Evolutionary conservation across 2,113 vertebrate species (phyloP), one percentile per base, ranked within the genome.

Genomic region (Rhinichthys klamathensis): DNA sequence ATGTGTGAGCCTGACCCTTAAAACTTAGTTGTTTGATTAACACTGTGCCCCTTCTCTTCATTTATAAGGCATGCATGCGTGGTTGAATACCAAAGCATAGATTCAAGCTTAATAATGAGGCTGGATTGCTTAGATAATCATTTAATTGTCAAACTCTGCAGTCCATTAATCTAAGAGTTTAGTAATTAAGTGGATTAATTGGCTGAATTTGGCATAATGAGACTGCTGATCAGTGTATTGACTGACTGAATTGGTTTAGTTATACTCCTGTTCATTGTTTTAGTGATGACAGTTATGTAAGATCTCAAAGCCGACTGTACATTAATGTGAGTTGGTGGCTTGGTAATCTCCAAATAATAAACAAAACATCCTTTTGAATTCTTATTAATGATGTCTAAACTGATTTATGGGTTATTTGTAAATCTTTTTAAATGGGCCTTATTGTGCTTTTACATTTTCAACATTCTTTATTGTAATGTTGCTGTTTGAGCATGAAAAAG

Each of bases 91-190:
- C 2, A 9, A 56, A 77, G 25, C 16, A 32, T 21, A 58, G 35
- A 74, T 6, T 77, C 16, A 51, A 44, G 54, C 49, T 51, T 61
- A 61, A 61, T 61, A 41, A 61, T 16, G 32, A 79, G 13, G 13
- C 23, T 61, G 77, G 35, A 44, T 25, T 41, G 32, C 35, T 79
- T 44, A 25, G 56, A 79, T 79, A 79, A 79, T 35, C 12, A 78
- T 79, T 41, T 79, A 16, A n/a, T 79, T 79, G 56, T 79, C 76
- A 60, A 79, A 61, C 77, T 61, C 70, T 15, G 32, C 32, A 16
- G 76, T 61, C 77, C 56, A 60, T 79, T 79, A 44, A 41, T 79
- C 35, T 25, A 61, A 44, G 32, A 79, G 77, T 6, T 61, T 41
- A 16, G 23, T 79, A 61, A 44, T 79, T 61, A 79, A 79, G 41